Evolutionary conservation across 1,140 invertebrate species (phyloP).

Genomic region (Hylyphantes graminicola): DNA sequence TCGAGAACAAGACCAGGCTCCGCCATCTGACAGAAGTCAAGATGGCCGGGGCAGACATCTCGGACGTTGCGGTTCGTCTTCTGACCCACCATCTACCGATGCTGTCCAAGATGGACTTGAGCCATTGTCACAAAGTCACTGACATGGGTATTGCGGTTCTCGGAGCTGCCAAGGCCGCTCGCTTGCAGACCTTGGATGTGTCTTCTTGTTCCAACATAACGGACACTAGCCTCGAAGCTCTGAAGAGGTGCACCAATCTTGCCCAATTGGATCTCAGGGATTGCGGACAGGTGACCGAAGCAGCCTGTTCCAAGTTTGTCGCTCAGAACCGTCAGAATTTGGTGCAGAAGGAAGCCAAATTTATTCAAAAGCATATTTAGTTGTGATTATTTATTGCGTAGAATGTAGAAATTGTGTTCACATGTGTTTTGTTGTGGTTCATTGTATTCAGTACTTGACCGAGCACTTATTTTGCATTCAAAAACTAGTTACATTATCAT

Average conservation of each 20-base stretch:
- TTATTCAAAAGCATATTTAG: constrained; percentile 53
- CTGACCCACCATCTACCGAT: constrained; percentile 81
- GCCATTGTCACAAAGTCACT: constrained; percentile 85
- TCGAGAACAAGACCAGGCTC: constrained; percentile 83
- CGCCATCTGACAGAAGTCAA: constrained; percentile 79
- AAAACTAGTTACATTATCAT: no score
- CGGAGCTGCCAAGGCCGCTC: constrained; percentile 74
- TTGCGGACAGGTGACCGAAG: constrained; percentile 62
- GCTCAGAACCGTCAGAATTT: constrained; percentile 51
- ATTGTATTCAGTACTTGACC: no score
- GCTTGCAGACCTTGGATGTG: constrained; percentile 78
- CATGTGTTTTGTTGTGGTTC: no score
- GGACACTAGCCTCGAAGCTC: constrained; percentile 81
- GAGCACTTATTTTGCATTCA: no score
- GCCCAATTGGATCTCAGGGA: constrained; percentile 62
- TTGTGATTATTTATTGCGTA: constrained; percentile 3
- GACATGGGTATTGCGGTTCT: constrained; percentile 90
- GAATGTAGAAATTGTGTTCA: neutral
- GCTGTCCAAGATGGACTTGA: constrained; percentile 81
- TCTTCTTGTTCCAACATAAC: constrained; percentile 85
- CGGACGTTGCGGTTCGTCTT: constrained; percentile 85
- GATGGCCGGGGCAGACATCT: constrained; percentile 87
- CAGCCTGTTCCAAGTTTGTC: constrained; percentile 63
- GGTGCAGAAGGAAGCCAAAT: constrained; percentile 50
- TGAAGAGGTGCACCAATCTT: constrained; percentile 69